Percentiles rank a stretch among this genome's conserved stretches.
Evolutionary conservation across 1,140 invertebrate genomes (phyloP).

Genomic region (Chelonus insularis): DNA sequence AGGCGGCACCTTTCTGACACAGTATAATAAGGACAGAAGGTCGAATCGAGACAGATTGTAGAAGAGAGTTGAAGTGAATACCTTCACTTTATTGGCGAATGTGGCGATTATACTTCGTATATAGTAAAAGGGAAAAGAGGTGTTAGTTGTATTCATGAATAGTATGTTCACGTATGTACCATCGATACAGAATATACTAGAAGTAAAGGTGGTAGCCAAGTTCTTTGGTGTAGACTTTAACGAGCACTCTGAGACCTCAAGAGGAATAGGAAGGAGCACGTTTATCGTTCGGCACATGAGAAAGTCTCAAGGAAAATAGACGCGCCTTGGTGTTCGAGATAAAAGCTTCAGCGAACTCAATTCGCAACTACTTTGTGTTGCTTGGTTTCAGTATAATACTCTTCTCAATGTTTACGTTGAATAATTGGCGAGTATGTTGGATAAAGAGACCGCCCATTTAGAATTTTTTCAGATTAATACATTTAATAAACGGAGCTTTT

Average conservation of each 20-base stretch:
- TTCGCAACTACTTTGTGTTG: not conserved
- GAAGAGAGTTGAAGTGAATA: not conserved
- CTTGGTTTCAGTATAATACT: not conserved
- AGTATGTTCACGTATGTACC: not conserved
- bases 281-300: constrained; percentile 12
- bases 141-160: not conserved
- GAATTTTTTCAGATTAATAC: not conserved
- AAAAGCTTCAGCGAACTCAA: constrained; percentile 11
- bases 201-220: constrained; percentile 8
- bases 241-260: not conserved
- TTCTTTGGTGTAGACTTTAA: constrained; percentile 1
- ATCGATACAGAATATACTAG: not conserved
- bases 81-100: not conserved
- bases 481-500: constrained; percentile 4
- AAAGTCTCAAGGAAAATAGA: constrained; percentile 15
- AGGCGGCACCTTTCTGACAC: constrained; percentile 10
- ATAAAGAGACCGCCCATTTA: constrained; percentile 15
- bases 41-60: constrained; percentile 5
- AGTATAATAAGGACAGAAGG: constrained; percentile 6
- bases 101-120: too few species aligned
- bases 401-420: not conserved
- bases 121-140: not conserved
- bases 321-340: not conserved
- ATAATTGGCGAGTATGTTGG: not conserved
- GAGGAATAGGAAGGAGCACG: not conserved